Base-by-base conservation (phyloP, 2,797 vertebrate species). In the Typhlichthys subterraneus region DNA sequence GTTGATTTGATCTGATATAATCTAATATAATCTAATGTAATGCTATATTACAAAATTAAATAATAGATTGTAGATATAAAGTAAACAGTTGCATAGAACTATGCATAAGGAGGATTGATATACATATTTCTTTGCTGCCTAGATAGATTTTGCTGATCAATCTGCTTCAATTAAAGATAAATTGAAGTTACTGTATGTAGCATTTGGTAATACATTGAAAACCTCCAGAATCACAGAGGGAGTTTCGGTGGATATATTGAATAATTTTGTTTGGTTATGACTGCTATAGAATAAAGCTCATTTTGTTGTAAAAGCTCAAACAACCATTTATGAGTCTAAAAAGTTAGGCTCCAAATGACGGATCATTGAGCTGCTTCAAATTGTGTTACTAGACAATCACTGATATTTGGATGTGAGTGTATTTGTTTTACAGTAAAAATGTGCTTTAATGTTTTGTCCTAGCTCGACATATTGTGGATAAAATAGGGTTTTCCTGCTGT, bases 211-310 rank as follows among this genome's bases (percentile, higher is more conserved):
- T 42, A 42, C 38, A 42, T 42, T 42, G 4, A 42, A 42, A 42
- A 42, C 38, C 38, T 42, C 38, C 38, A 42, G 38, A 42, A 42
- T 10, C 33, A 38, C 38, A 42, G 49, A 17, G 17, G n/a, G 14
- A 15, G 19, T 53, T 53, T 53, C 6, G 2, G 45, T 53, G n/a
- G 65, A 55, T 72, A 65, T 62, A 48, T 17, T 15, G 49, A 72
- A 57, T 42, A 45, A 45, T 72, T 62, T 23, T 50, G 62, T 61
- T 61, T 14, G 12, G 67, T 82, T 71, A 67, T 59, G 33, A 63
- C 64, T 38, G 49, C 66, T 57, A 62, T 82, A 72, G 81, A 79
- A 70, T 67, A n/a, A 66, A 75, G 15, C 59, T 63, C 33, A 59
- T 77, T 75, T 67, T 50, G 67, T 57, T 59, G 57, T 73, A 57